Percentiles rank a stretch among this genome's conserved stretches.
These are phyloP conservation scores for Nemotelus nigrinus DNA, from an alignment of 2,888 invertebrate species.

Conservation along the genomic window DNA sequence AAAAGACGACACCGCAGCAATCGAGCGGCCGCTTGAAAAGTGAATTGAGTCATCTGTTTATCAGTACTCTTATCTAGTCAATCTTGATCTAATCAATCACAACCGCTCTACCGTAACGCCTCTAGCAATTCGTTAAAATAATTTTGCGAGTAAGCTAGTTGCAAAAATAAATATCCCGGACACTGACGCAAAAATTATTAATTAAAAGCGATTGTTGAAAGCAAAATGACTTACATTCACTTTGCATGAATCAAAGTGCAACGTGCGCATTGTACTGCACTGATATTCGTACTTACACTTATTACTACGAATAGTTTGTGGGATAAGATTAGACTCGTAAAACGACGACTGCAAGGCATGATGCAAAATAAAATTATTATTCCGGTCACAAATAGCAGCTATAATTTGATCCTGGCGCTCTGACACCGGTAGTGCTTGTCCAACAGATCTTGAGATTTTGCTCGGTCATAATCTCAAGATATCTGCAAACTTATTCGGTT, in stretches of 20 bases:
- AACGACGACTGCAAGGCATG: background rate
- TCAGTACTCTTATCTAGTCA: no score
- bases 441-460: background rate
- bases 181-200: slow-evolving; percentile 43
- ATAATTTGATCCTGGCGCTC: slow-evolving; percentile 27
- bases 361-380: slow-evolving; percentile 41
- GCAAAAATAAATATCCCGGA: background rate
- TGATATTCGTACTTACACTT: no score
- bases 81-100: no score
- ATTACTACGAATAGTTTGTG: no score
- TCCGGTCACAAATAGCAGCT: slow-evolving; percentile 41
- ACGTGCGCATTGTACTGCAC: slow-evolving; percentile 19
- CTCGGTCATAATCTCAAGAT: background rate
- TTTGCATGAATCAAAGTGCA: slow-evolving; percentile 42
- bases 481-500: background rate
- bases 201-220: slow-evolving; percentile 47
- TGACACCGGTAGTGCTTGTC: slow-evolving; percentile 14
- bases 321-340: no score
- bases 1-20: no score
- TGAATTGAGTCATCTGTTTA: no score
- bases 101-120: background rate
- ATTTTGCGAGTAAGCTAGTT: background rate
- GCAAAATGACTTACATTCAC: slow-evolving; percentile 44
- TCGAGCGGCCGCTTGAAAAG: no score
- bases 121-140: background rate